Conservation (phyloP, 2,113 vertebrate genomes). For the Oenanthe melanoleuca region DNA sequence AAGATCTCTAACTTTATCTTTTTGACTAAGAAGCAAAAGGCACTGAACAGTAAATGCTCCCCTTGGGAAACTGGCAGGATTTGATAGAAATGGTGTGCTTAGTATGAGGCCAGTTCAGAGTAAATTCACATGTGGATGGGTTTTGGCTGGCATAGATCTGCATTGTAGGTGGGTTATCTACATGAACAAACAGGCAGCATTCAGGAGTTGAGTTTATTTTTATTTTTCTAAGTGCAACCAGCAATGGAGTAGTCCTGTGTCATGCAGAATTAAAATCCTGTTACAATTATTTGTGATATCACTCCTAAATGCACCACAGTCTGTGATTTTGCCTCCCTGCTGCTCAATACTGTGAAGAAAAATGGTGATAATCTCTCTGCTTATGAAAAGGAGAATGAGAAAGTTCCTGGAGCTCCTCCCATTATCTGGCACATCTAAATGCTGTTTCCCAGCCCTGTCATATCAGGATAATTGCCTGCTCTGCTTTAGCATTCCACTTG, state of each 20-base stretch:
- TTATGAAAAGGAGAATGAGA: constrained; percentile 23
- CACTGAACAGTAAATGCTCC: background rate
- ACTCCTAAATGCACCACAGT: background rate
- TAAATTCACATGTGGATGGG: background rate
- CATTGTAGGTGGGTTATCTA: background rate
- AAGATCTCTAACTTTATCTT: background rate
- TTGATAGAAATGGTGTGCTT: background rate
- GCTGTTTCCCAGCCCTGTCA: background rate
- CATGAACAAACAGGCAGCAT: background rate
- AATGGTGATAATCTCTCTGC: constrained; percentile 20
- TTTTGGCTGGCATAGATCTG: background rate
- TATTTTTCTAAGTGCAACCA: background rate
- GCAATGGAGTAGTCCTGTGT: background rate
- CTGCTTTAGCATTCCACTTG: constrained; percentile 14
- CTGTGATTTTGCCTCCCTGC: background rate
- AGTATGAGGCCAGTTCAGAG: background rate
- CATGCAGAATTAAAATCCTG: background rate
- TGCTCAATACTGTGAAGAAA: constrained; percentile 1
- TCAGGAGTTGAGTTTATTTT: background rate
- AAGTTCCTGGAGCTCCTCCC: constrained; percentile 36
- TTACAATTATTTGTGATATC: background rate
- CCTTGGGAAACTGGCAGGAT: background rate
- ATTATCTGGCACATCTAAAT: constrained; percentile 13
- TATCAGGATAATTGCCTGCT: constrained; percentile 43
- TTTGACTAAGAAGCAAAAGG: background rate